These are phyloP conservation scores for Buphagus erythrorhynchus DNA, from an alignment of 2,797 vertebrate species.

Conservation along the genomic window DNA sequence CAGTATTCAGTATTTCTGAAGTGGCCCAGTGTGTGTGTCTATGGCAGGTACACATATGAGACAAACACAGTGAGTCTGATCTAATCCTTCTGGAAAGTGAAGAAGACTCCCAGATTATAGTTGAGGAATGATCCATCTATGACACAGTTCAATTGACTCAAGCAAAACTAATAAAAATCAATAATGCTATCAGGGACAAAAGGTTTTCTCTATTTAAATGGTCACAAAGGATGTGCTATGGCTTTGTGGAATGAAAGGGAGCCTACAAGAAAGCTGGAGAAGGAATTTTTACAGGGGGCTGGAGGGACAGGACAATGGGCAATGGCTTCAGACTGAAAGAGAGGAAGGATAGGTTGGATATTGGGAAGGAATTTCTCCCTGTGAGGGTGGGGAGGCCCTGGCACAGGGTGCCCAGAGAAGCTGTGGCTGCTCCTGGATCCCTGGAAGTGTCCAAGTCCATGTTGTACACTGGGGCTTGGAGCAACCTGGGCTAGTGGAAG, in stretches of 20 bases:
- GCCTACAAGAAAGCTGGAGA: background rate
- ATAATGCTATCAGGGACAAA: background rate
- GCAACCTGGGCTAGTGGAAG: accelerated
- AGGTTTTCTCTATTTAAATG: background rate
- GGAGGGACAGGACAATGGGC: background rate
- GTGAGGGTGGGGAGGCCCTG: accelerated
- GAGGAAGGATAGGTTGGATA: accelerated
- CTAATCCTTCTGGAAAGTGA: background rate
- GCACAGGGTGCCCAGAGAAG: background rate
- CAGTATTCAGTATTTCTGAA: background rate
- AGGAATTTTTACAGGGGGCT: background rate
- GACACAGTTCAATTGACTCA: background rate
- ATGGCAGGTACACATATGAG: background rate
- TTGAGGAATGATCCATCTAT: background rate
- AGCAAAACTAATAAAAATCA: background rate
- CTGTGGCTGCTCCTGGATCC: background rate
- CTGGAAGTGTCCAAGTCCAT: background rate
- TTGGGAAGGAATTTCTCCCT: background rate
- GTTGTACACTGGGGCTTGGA: accelerated
- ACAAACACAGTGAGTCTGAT: background rate
- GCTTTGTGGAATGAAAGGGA: background rate
- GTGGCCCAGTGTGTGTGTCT: background rate
- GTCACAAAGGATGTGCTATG: background rate
- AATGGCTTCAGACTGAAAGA: background rate
- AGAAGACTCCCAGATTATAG: background rate